Conservation (phyloP, 2,797 vertebrate genomes). For the Emys orbicularis region DNA sequence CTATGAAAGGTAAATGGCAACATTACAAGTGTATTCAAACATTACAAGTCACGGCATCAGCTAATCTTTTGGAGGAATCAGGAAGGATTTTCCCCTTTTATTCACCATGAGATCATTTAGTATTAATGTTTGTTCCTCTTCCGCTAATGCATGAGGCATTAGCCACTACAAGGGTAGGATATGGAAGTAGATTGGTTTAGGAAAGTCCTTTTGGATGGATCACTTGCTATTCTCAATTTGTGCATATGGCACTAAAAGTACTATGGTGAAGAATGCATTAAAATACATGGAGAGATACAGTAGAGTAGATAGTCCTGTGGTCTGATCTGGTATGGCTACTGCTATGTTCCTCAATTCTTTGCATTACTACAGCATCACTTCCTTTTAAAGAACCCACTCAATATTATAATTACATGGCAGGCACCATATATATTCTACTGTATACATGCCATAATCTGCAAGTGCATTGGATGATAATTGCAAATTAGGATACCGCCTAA, state of each 20-base stretch:
- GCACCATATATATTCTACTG: slow-evolving; percentile 10
- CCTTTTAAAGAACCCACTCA: not conserved
- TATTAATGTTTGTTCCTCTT: not conserved
- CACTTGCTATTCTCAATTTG: not conserved
- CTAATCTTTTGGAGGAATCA: not conserved
- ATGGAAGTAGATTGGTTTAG: not conserved
- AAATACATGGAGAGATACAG: not conserved
- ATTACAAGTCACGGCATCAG: not conserved
- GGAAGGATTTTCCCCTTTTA: not conserved
- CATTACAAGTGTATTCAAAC: not conserved
- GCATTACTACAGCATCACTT: not conserved
- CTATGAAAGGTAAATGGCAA: not conserved
- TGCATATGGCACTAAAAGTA: not conserved
- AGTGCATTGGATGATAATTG: slow-evolving; percentile 70
- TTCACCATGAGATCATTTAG: not conserved
- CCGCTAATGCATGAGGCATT: not conserved
- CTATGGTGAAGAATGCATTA: not conserved
- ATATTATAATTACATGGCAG: not conserved
- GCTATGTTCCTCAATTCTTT: not conserved
- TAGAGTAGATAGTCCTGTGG: not conserved
- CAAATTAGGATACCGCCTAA: slow-evolving; percentile 52
- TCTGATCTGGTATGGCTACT: not conserved
- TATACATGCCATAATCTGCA: slow-evolving; percentile 48
- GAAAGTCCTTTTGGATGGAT: not conserved
- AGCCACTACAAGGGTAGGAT: not conserved